These are phyloP conservation scores for Hoplodrina ambigua DNA, from an alignment of 2,888 invertebrate species.

Conservation along the genomic window DNA sequence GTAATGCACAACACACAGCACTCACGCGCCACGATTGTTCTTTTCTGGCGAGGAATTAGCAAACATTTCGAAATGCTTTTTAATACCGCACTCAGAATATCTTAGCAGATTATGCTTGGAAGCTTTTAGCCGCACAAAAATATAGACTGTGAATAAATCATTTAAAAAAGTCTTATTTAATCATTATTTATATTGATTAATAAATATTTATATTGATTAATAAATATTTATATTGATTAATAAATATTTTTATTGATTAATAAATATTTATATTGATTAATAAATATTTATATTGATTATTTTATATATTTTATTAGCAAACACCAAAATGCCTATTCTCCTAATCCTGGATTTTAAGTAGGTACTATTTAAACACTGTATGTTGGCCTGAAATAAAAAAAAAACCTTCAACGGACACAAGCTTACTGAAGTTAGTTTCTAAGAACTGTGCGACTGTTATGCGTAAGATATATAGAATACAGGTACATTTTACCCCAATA, in stretches of 20 bases:
- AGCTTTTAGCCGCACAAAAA: slow-evolving; percentile 69
- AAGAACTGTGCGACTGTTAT: too few relatives aligned
- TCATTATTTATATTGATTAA: too few relatives aligned
- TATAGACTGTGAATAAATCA: slow-evolving; percentile 25
- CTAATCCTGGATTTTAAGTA: background rate
- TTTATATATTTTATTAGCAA: too few relatives aligned
- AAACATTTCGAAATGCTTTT: slow-evolving; percentile 86
- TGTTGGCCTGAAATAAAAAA: too few relatives aligned
- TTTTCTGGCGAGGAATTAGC: slow-evolving; percentile 86
- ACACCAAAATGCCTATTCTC: background rate
- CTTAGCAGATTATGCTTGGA: slow-evolving; percentile 71
- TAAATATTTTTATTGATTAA: too few relatives aligned
- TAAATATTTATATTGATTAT: too few relatives aligned
- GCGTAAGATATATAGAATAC: too few relatives aligned
- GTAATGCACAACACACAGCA: slow-evolving; percentile 84
- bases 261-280: background rate
- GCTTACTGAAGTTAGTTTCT: too few relatives aligned
- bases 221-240: too few relatives aligned
- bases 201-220: too few relatives aligned
- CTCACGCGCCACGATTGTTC: slow-evolving; percentile 83
- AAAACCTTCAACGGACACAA: background rate
- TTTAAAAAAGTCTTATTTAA: slow-evolving; percentile 8
- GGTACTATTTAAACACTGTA: background rate
- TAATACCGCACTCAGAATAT: slow-evolving; percentile 82
- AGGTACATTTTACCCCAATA: too few relatives aligned